A percentile compares a stretch with the other conserved stretches of the same genome.
phyloP scores from a whole-genome alignment of 1,140 invertebrate species.

The Hyposmocoma kahamanoa region DNA sequence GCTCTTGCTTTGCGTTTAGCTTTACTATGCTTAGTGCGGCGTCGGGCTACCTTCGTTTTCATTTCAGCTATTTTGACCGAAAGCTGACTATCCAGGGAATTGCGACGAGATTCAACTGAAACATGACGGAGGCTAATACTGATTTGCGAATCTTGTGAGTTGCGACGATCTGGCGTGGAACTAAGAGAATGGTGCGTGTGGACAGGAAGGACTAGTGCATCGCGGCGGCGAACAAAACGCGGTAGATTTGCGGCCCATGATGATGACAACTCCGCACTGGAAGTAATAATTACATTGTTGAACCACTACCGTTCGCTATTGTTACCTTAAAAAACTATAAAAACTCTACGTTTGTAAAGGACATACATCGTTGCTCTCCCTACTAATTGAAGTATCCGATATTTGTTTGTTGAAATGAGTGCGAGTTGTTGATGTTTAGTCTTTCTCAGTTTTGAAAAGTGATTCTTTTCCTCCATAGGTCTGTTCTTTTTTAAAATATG shows the following conservation, averaged over 20 bases:
- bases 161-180: slow-evolving; percentile 66
- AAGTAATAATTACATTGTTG: no score
- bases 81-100: slow-evolving; percentile 89
- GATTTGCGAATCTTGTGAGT: slow-evolving; percentile 84
- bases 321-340: no score
- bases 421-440: no score
- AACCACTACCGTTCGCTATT: no score
- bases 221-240: slow-evolving; percentile 86
- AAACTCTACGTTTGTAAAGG: no score
- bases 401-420: no score
- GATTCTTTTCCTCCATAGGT: no score
- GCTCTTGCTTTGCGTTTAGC: slow-evolving; percentile 57
- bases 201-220: slow-evolving; percentile 79
- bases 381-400: no score
- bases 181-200: slow-evolving; percentile 74
- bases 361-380: no score
- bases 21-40: slow-evolving; percentile 61
- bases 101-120: slow-evolving; percentile 86
- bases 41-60: slow-evolving; percentile 80
- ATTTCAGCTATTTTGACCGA: slow-evolving; percentile 88
- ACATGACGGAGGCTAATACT: slow-evolving; percentile 85
- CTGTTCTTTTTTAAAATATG: no score
- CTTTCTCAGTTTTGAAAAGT: no score
- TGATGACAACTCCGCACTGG: slow-evolving; percentile 74
- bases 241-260: slow-evolving; percentile 92